These are phyloP conservation scores for Manduca sexta DNA, from an alignment of 1,140 invertebrate genomes.

Conservation along the genomic window DNA sequence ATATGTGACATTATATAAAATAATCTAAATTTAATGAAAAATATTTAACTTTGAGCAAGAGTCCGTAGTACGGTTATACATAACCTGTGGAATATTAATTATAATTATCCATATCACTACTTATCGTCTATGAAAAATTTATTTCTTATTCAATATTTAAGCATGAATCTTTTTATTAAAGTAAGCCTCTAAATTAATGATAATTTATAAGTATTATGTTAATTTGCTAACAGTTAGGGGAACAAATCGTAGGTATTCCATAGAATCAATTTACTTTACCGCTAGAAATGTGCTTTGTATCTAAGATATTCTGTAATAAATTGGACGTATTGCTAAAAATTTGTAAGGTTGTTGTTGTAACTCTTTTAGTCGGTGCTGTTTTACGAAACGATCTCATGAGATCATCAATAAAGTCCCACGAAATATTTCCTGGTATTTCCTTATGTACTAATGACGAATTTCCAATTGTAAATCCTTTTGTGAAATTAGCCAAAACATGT, in stretches of 20 bases:
- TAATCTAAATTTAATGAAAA: too few species aligned
- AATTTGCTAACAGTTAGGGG: background rate
- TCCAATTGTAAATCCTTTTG: too few species aligned
- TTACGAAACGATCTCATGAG: conserved; percentile 20
- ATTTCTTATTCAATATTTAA: too few species aligned
- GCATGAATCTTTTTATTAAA: background rate
- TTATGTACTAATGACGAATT: too few species aligned
- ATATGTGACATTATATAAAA: too few species aligned
- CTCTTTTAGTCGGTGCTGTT: background rate
- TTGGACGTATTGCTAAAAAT: background rate
- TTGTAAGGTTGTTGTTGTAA: background rate
- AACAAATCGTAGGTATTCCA: background rate
- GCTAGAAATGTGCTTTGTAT: conserved; percentile 18
- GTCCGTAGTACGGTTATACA: too few species aligned
- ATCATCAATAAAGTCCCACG: conserved; percentile 18
- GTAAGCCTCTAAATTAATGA: background rate
- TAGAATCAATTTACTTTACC: too few species aligned
- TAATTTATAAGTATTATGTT: background rate
- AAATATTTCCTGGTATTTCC: conserved; percentile 1
- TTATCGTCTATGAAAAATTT: too few species aligned
- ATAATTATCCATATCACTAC: too few species aligned
- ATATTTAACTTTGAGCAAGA: too few species aligned
- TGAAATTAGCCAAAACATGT: too few species aligned
- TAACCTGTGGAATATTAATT: too few species aligned
- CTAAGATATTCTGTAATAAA: conserved; percentile 8